Conservation (phyloP, 35 echinoderm and acorn worm species). For the Stichopus chloronotus region DNA sequence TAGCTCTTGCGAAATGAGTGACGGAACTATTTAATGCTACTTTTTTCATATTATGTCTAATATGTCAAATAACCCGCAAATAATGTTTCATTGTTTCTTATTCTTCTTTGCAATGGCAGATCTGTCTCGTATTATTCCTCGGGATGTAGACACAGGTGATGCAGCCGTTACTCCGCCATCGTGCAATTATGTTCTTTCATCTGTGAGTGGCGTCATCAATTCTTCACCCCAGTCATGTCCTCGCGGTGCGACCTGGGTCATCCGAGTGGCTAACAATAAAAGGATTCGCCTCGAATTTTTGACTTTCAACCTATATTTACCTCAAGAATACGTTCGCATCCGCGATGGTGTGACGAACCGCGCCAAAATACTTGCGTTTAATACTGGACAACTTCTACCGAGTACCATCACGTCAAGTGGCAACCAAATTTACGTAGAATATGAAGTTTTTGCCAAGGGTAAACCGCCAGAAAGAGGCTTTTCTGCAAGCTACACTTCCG, state of each 20-base stretch:
- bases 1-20: too few relatives aligned
- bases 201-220: not conserved
- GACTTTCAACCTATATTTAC: slow-evolving; percentile 78
- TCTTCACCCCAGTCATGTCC: slow-evolving; percentile 46
- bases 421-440: slow-evolving; percentile 78
- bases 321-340: slow-evolving; percentile 73
- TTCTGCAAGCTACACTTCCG: slow-evolving; percentile 45
- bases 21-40: too few relatives aligned
- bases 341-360: slow-evolving; percentile 64
- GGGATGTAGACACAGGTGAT: not conserved
- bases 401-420: slow-evolving; percentile 59
- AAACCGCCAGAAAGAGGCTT: slow-evolving; percentile 58
- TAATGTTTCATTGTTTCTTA: too few relatives aligned
- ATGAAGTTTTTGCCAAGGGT: slow-evolving; percentile 64
- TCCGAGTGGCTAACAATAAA: slow-evolving; percentile 55
- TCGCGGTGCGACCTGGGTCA: slow-evolving; percentile 60
- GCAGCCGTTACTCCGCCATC: not conserved
- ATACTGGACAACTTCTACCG: slow-evolving; percentile 74
- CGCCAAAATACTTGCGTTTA: slow-evolving; percentile 74
- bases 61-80: too few relatives aligned
- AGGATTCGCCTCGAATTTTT: slow-evolving; percentile 69
- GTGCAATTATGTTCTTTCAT: slow-evolving; percentile 37
- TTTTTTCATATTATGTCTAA: too few relatives aligned
- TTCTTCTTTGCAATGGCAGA: not conserved
- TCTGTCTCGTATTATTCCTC: slow-evolving; percentile 10